phyloP scores from a whole-genome alignment of 2,888 invertebrate genomes.

The Cerastis leucographa region DNA sequence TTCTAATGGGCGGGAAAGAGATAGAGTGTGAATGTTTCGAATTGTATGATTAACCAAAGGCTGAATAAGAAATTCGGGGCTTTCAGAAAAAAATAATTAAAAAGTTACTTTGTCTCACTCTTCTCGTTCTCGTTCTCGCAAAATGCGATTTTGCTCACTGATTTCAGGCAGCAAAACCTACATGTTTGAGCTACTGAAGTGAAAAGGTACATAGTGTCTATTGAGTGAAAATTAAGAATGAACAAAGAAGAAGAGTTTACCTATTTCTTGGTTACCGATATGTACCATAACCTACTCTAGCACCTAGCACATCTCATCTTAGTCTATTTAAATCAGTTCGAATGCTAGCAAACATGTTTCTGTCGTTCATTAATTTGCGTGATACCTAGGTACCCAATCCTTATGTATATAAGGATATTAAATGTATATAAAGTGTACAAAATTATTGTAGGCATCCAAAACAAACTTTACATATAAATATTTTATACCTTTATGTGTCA shows the following conservation, averaged over 20 bases:
- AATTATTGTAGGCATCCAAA: background rate
- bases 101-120: too few species aligned
- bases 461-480: background rate
- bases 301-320: background rate
- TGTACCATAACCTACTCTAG: background rate
- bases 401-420: too few species aligned
- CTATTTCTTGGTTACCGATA: background rate
- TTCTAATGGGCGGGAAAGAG: too few species aligned
- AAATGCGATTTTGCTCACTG: too few species aligned
- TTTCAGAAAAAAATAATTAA: too few species aligned
- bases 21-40: too few species aligned
- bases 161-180: too few species aligned
- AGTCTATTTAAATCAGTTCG: slow-evolving; percentile 26
- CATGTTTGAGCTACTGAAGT: too few species aligned
- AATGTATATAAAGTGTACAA: too few species aligned
- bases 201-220: background rate
- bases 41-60: too few species aligned
- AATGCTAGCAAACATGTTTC: slow-evolving; percentile 6
- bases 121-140: too few species aligned
- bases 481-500: background rate
- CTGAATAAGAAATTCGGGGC: too few species aligned
- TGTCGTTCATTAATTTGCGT: background rate
- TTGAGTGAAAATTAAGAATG: background rate
- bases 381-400: background rate
- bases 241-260: background rate